phyloP scores from a whole-genome alignment of 2,888 invertebrate species.

The Eurytoma adleriae region DNA sequence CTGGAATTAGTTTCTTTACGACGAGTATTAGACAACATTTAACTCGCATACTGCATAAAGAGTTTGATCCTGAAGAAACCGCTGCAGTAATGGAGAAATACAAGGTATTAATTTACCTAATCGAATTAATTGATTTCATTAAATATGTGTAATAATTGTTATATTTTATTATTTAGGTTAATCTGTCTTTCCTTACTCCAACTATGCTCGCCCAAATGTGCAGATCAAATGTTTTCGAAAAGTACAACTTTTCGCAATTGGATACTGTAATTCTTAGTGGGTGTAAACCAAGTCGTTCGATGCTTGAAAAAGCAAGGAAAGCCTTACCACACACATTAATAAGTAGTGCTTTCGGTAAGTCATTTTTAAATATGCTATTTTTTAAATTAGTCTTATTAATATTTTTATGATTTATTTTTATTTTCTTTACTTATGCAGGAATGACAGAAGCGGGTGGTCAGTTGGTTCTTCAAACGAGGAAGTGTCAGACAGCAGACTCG shows the following conservation, averaged over 20 bases:
- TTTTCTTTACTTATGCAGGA: no score
- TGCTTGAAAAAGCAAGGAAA: background rate
- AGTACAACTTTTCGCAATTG: background rate
- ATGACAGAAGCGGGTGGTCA: constrained; percentile 6
- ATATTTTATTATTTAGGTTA: background rate
- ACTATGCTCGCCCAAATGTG: background rate
- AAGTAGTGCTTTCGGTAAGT: constrained; percentile 57
- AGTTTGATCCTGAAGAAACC: background rate
- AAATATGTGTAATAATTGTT: background rate
- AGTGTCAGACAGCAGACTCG: constrained; percentile 59
- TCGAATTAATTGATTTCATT: background rate
- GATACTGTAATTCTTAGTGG: background rate
- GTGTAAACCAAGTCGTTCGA: background rate
- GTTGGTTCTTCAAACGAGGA: no score
- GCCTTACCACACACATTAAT: background rate
- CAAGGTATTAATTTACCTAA: background rate
- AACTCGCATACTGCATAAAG: background rate
- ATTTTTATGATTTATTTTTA: no score
- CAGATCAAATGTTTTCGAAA: background rate
- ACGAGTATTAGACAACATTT: background rate
- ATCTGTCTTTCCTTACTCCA: background rate
- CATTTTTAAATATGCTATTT: background rate
- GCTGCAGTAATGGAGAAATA: background rate
- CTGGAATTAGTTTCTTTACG: background rate
- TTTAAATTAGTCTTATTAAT: no score